Base-by-base conservation (phyloP, 2,888 invertebrate species). In the Pharmacophagus antenor region DNA sequence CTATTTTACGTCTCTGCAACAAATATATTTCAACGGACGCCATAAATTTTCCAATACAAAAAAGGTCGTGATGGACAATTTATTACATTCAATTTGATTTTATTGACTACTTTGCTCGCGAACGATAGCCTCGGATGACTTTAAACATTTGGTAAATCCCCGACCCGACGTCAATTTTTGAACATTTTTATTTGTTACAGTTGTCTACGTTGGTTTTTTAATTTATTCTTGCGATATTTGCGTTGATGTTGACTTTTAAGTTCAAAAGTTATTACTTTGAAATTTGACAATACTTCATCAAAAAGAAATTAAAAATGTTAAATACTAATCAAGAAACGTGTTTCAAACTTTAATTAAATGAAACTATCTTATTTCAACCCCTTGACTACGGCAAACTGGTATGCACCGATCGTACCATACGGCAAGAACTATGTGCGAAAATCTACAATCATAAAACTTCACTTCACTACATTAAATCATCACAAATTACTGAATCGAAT, bases 21-120 rank as follows among this genome's bases (percentile, higher is more conserved):
- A 56, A 62, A 58, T 63, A 46, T 48, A 55, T 21, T 47, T 55
- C 47, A 55, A 46, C 27, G 46, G 46, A 27, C 18, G 20, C 41
- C 46, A 42, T 55, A 46, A 55, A 55, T 55, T 55, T 55, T 47
- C 54, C 46, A 82, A 82, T 76, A 79, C 78, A 83, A 84, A 85
- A 83, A 82, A 79, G 80, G 75, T 70, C 74, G 75, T 82, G 82
- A 84, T 83, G 81, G 77, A 66, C 77, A 82, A 86, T 88, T 88
- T 88, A 88, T 87, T 86, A 82, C 77, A 77, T 83, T 81, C 88
- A 87, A 88, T 88, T 87, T 86, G 82, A 79, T 85, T 88, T 88
- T 88, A 88, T 88, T 84, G 57, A 57, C 44, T 51, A 55, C 54
- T 47, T 55, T 55, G 47, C 47, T 22, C 31, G 54, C 54, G 54